Percentiles rank a stretch among this genome's conserved stretches.
phyloP scores from a whole-genome alignment of 2,888 invertebrate species.

The Boloria euphrosyne region DNA sequence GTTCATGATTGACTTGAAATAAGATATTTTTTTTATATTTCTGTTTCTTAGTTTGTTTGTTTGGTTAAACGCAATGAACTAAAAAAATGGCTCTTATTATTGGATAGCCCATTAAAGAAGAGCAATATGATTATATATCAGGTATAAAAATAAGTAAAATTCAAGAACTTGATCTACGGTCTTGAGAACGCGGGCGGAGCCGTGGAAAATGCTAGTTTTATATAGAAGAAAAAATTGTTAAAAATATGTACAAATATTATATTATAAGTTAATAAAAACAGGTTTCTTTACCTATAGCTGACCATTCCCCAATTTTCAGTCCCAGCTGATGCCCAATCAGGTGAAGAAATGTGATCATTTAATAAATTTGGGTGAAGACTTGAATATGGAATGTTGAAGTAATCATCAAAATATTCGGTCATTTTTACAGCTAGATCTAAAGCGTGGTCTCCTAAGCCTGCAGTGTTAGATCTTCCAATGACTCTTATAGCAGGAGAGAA shows the following conservation, averaged over 20 bases:
- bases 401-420: slow-evolving; percentile 67
- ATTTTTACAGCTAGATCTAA: slow-evolving; percentile 63
- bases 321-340: slow-evolving; percentile 77
- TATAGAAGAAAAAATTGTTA: background rate
- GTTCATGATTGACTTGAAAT: too few species aligned
- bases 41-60: too few species aligned
- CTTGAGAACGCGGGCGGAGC: too few species aligned
- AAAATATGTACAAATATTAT: background rate
- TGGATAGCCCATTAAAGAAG: too few species aligned
- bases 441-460: slow-evolving; percentile 58
- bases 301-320: slow-evolving; percentile 80
- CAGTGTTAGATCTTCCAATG: slow-evolving; percentile 71
- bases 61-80: too few species aligned
- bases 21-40: too few species aligned
- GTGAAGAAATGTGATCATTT: slow-evolving; percentile 73
- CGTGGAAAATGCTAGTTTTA: too few species aligned
- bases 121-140: too few species aligned
- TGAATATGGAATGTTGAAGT: slow-evolving; percentile 65
- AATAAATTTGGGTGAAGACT: slow-evolving; percentile 60
- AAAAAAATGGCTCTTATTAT: too few species aligned
- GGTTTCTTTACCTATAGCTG: slow-evolving; percentile 64
- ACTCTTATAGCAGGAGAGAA: slow-evolving; percentile 67
- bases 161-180: too few species aligned
- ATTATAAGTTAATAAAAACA: background rate
- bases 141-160: too few species aligned